A percentile compares a stretch with the other conserved stretches of the same genome.
phyloP scores from a whole-genome alignment of 2,113 vertebrate genomes.

The Psittacus erithacus region DNA sequence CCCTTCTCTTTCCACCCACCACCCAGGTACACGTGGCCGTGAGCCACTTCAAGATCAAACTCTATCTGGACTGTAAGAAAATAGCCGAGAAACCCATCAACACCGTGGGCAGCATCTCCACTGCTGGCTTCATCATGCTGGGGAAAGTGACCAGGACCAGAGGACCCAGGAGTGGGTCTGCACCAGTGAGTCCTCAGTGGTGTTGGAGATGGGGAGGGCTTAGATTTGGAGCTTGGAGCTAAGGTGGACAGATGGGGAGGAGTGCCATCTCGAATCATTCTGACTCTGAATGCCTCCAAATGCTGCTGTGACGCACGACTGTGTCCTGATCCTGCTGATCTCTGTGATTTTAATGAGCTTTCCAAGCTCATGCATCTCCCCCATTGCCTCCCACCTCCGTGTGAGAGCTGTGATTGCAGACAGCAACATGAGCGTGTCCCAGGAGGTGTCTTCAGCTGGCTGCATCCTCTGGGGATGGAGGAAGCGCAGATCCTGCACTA shows the following conservation, averaged over 20 bases:
- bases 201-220: fast-evolving
- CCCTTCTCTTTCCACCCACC: background rate
- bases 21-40: constrained; percentile 88
- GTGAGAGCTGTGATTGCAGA: background rate
- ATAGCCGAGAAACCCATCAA: constrained; percentile 82
- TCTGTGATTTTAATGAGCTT: background rate
- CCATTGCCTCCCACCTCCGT: background rate
- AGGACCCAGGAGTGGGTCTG: constrained; percentile 87
- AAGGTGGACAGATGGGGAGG: background rate
- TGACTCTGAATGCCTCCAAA: fast-evolving
- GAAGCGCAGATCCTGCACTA: background rate
- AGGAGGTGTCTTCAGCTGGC: background rate
- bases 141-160: constrained; percentile 86
- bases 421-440: fast-evolving
- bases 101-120: constrained; percentile 78
- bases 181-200: constrained; percentile 67
- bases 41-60: constrained; percentile 81
- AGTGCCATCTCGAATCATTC: fast-evolving
- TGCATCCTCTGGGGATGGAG: fast-evolving
- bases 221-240: background rate
- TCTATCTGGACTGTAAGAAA: constrained; percentile 89
- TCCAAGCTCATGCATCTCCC: fast-evolving
- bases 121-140: constrained; percentile 85
- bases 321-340: background rate
- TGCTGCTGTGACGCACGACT: fast-evolving